Evolutionary conservation across 2,797 vertebrate species (phyloP).

Genomic region (Gadopsis marmoratus): DNA sequence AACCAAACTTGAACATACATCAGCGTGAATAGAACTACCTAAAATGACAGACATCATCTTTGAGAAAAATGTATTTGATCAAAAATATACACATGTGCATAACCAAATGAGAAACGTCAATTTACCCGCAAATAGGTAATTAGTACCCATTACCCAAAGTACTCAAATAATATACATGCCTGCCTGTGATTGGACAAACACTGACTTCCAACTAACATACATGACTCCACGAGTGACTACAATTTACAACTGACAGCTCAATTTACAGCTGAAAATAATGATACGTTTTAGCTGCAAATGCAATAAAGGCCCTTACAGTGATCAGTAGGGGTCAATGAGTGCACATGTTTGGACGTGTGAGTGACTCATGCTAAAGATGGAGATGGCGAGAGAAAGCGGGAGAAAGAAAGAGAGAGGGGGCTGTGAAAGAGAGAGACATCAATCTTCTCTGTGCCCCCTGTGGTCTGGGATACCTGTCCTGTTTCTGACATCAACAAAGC

Average conservation of each 20-base stretch:
- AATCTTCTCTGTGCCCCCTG: constrained; percentile 72
- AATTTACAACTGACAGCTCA: constrained; percentile 16
- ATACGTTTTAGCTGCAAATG: constrained; percentile 10
- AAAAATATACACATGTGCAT: not conserved
- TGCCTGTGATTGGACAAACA: constrained; percentile 12
- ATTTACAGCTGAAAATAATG: constrained; percentile 27
- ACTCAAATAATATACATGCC: constrained; percentile 29
- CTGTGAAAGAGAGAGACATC: constrained; percentile 69
- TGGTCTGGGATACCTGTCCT: constrained; percentile 81
- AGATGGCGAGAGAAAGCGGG: constrained; percentile 27
- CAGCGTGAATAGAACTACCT: too few relatives aligned
- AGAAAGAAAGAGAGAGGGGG: constrained; percentile 11
- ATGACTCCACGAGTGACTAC: constrained; percentile 8
- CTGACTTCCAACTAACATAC: not conserved
- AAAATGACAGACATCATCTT: too few relatives aligned
- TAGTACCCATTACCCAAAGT: not conserved
- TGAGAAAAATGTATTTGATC: too few relatives aligned
- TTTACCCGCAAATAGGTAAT: constrained; percentile 13
- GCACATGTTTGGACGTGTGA: constrained; percentile 26
- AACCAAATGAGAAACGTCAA: constrained; percentile 6
- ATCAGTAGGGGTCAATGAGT: constrained; percentile 47
- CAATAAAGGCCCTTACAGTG: constrained; percentile 11
- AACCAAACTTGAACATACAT: too few relatives aligned
- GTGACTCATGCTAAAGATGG: constrained; percentile 44
- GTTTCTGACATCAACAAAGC: constrained; percentile 81